Conservation (phyloP, 30 jellyfish, hydroid and myxozoan species). For the Mastigias papua region DNA sequence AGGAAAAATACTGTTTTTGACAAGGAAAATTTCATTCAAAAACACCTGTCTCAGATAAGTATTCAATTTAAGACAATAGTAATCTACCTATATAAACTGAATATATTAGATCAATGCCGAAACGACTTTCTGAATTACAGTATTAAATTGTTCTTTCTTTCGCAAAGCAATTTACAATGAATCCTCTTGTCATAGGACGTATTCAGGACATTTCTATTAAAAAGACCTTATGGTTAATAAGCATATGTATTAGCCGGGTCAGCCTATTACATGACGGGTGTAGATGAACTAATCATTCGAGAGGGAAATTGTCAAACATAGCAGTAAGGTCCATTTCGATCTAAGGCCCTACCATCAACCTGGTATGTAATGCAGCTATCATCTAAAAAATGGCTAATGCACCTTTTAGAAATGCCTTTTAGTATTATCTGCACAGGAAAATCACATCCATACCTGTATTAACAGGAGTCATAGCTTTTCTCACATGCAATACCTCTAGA, state of each 20-base stretch:
- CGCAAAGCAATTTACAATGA: constrained; percentile 44
- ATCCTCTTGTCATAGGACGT: constrained; percentile 30
- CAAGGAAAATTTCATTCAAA: constrained; percentile 30
- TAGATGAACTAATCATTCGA: neutral
- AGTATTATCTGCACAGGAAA: too few species aligned
- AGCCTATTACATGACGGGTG: neutral
- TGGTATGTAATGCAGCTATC: too few species aligned
- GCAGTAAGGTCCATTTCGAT: too few species aligned
- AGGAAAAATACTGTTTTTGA: constrained; percentile 20
- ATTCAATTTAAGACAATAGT: constrained; percentile 25
- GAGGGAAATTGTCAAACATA: neutral
- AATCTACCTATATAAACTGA: constrained; percentile 46
- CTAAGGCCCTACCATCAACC: too few species aligned
- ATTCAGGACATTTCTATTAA: constrained; percentile 40
- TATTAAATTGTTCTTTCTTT: constrained; percentile 30
- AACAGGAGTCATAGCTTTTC: too few species aligned
- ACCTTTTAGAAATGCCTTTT: too few species aligned
- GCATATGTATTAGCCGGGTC: constrained; percentile 14
- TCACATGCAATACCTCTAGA: too few species aligned
- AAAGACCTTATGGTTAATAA: constrained; percentile 14
- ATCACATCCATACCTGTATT: too few species aligned
- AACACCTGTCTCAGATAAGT: constrained; percentile 36
- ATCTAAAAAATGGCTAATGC: too few species aligned
- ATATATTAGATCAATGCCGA: constrained; percentile 45
- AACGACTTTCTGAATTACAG: constrained; percentile 54